Conservation (phyloP, 1,140 invertebrate species). For the Phortica variegata region DNA sequence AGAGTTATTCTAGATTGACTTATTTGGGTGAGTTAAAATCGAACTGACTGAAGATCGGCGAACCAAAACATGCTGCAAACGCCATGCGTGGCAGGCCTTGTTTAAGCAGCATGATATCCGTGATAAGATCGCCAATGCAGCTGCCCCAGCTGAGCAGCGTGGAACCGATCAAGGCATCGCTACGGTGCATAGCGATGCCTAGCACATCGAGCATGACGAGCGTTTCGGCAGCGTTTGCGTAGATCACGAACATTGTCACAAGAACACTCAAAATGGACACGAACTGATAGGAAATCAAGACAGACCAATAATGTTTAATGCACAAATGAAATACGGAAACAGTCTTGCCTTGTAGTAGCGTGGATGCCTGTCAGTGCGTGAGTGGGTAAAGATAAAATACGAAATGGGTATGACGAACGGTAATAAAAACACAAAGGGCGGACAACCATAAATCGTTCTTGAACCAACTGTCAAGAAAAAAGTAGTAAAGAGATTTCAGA, state of each 20-base stretch:
- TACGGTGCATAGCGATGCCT: constrained; percentile 11
- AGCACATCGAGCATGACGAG: constrained; percentile 11
- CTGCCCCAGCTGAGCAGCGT: constrained; percentile 20
- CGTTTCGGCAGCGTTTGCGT: constrained; percentile 11
- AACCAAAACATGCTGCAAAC: constrained; percentile 21
- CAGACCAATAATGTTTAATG: too few relatives aligned
- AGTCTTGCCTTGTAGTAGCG: constrained; percentile 14
- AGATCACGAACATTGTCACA: constrained; percentile 17
- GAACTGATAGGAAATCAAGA: constrained; percentile 6
- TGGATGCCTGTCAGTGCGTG: constrained; percentile 18
- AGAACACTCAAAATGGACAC: constrained; percentile 3
- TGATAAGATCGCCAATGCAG: constrained; percentile 18
- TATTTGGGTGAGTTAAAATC: neutral
- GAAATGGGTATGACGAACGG: constrained; percentile 5
- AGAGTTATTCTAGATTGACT: neutral
- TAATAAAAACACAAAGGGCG: constrained; percentile 4
- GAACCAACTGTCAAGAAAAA: neutral
- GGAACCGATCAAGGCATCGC: constrained; percentile 18
- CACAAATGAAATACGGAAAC: too few relatives aligned
- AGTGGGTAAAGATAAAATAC: neutral
- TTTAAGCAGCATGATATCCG: constrained; percentile 10
- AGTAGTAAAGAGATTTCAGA: neutral
- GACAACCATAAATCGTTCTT: neutral
- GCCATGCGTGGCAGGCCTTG: constrained; percentile 23
- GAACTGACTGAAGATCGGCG: constrained; percentile 23